Evolutionary conservation across 1,140 invertebrate species (phyloP), one percentile per base, ranked within the genome.

Genomic region (Meloidogyne chitwoodi): DNA sequence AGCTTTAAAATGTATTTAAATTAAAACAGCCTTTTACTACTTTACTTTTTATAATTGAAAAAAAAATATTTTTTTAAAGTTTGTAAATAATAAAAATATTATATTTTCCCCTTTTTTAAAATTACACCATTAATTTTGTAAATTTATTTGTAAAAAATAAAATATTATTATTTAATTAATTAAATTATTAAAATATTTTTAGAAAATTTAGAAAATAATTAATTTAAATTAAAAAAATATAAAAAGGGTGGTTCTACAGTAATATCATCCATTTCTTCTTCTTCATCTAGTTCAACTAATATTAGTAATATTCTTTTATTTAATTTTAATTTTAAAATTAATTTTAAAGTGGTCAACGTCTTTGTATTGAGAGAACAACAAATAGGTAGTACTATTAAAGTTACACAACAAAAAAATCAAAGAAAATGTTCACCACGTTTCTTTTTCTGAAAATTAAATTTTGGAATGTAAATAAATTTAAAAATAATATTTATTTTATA

Each of bases 371-470:
- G 6, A 19, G 48, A n/a, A 68, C 6, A 3, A 56, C 19, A 19
- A 56, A 48, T 26, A 26, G 27, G 6, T 31, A 31, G 10, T 38
- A 38, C 2, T 56, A n/a, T n/a, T 56, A n/a, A 56, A 56, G 12
- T 6, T n/a, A 8, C n/a, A n/a, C 48, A 56, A n/a, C 48, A 56
- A n/a, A 56, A 56, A 56, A n/a, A 6, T 22, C 6, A n/a, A n/a
- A 2, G 48, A 1, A 56, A 56, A 56, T 19, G 48, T 6, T 56
- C 34, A 29, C 68, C 68, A 10, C 68, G 68, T 27, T 70, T 70
- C 61, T 70, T 70, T 11, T 70, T 70, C 11, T 70, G 68, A 38
- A 70, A 38, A 70, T 44, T 70, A 61, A 70, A 61, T 61, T 61
- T 27, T n/a, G 38, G 68, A 61, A 56, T 22, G 29, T 44, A 22